A percentile compares a stretch with the other conserved stretches of the same genome.
phyloP scores from a whole-genome alignment of 2,113 vertebrate genomes.

The Semnornis frantzii region DNA sequence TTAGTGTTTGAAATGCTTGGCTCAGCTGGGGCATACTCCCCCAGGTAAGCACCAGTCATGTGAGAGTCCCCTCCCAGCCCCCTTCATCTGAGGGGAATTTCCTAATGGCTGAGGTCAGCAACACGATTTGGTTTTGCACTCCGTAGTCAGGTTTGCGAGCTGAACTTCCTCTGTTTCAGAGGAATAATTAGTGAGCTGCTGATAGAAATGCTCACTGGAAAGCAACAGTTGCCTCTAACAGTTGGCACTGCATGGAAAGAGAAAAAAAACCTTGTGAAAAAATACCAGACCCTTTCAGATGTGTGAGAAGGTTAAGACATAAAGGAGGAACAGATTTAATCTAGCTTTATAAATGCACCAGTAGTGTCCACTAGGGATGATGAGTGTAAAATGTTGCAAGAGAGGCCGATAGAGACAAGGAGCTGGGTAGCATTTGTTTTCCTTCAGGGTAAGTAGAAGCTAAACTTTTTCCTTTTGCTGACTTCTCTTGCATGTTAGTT shows the following conservation, averaged over 20 bases:
- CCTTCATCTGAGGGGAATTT: not conserved
- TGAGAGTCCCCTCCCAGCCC: not conserved
- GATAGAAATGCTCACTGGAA: not conserved
- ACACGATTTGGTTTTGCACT: not conserved
- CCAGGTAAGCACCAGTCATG: not conserved
- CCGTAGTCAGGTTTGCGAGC: not conserved
- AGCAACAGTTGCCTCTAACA: not conserved
- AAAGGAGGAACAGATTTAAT: not conserved
- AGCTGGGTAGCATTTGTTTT: not conserved
- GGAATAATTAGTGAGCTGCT: not conserved
- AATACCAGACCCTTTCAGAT: not conserved
- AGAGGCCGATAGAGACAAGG: not conserved
- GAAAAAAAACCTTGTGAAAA: not conserved
- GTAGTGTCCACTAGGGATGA: not conserved
- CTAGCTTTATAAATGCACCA: not conserved
- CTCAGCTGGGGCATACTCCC: rapidly evolving
- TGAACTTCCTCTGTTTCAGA: not conserved
- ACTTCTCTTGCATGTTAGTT: not conserved
- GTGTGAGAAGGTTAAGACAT: not conserved
- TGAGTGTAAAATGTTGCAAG: not conserved
- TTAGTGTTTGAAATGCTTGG: not conserved
- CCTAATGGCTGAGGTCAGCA: not conserved
- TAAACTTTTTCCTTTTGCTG: not conserved
- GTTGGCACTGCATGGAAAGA: not conserved
- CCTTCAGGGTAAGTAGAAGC: not conserved